These are phyloP conservation scores for Eremophila alpestris DNA, from an alignment of 2,797 vertebrate species.

Conservation along the genomic window DNA sequence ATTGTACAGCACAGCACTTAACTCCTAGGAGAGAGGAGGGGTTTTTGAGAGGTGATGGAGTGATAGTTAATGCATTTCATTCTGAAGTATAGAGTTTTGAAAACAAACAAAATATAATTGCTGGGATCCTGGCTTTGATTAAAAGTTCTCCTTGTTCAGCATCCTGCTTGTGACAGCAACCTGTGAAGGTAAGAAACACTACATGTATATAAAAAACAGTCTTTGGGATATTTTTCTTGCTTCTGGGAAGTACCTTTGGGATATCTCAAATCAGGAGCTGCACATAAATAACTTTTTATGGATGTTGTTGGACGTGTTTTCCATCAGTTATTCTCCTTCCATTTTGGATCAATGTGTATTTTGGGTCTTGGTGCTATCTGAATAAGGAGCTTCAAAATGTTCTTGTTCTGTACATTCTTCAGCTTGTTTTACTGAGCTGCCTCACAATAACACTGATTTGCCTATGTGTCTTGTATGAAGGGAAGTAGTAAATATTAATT, in stretches of 20 bases:
- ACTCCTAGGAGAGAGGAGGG: rapidly evolving
- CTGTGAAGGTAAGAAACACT: not conserved
- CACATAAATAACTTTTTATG: not conserved
- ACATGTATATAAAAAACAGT: not conserved
- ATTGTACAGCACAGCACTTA: not conserved
- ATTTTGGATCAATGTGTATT: not conserved
- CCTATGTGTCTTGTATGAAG: not conserved
- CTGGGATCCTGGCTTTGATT: not conserved
- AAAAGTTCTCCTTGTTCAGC: not conserved
- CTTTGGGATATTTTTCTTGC: not conserved
- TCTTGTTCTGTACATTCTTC: not conserved
- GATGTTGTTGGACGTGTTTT: not conserved
- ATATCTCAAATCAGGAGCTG: not conserved
- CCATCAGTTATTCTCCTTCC: not conserved
- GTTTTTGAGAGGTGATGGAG: not conserved
- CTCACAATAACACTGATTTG: not conserved
- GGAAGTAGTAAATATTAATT: not conserved
- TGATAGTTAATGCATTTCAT: not conserved
- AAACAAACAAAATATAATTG: not conserved
- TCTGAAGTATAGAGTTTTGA: not conserved
- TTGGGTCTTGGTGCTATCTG: not conserved
- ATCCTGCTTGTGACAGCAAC: not conserved
- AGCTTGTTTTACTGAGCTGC: not conserved
- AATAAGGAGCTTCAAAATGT: not conserved
- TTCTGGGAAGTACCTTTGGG: not conserved